phyloP scores from a whole-genome alignment of 2,113 vertebrate genomes.

The Okapia johnstoni region DNA sequence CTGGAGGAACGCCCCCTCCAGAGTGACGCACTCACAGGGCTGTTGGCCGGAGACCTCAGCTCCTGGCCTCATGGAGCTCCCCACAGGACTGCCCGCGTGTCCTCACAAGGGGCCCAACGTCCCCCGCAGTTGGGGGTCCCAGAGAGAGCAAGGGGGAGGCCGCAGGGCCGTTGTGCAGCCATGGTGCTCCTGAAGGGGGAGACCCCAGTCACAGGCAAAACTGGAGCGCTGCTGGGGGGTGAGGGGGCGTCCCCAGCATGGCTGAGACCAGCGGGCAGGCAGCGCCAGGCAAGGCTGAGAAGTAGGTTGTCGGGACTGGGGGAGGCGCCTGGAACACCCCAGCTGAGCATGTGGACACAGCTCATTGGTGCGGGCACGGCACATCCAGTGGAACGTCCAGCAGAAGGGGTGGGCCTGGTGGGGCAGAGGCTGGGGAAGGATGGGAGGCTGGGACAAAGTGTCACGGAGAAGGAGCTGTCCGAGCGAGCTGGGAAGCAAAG shows the following conservation, averaged over 20 bases:
- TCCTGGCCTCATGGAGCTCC: not conserved
- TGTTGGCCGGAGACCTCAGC: not conserved
- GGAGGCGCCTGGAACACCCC: not conserved
- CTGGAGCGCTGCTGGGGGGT: rapidly evolving
- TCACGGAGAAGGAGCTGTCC: rapidly evolving
- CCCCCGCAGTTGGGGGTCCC: not conserved
- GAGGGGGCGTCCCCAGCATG: too few relatives aligned
- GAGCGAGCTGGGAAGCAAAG: not conserved
- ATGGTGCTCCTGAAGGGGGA: not conserved
- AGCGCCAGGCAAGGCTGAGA: not conserved
- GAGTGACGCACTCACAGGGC: not conserved
- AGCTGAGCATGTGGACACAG: not conserved
- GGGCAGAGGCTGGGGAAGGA: not conserved
- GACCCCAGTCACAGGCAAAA: not conserved
- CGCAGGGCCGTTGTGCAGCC: not conserved
- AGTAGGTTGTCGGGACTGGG: not conserved
- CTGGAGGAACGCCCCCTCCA: not conserved
- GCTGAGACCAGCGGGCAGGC: not conserved
- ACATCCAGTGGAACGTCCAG: not conserved
- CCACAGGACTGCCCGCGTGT: too few relatives aligned
- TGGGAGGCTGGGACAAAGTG: not conserved
- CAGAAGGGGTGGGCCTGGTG: too few relatives aligned
- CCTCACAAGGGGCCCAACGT: not conserved
- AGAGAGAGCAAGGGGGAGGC: not conserved
- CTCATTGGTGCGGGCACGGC: not conserved